Evolutionary conservation across 1,140 invertebrate genomes (phyloP), one percentile per base, ranked within the genome.

Genomic region (Solen grandis): DNA sequence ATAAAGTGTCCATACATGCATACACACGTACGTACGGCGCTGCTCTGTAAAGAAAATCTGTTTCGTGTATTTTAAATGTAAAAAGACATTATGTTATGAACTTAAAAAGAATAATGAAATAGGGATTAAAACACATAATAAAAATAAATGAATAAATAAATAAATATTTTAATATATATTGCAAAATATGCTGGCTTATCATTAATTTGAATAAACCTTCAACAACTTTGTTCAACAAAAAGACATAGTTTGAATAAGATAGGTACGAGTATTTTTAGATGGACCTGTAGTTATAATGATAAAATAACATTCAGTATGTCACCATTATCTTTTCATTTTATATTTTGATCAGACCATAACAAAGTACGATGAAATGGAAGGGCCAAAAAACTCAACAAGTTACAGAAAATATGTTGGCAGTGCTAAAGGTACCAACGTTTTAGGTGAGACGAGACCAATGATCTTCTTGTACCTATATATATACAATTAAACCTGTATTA

Each of bases 301-400:
- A 5, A 55, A 22, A 13, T 19, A 50, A 50, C 19, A 13, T 50
- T 50, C 46, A 50, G 8, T 8, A 8, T 13, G 10, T 13, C 19
- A 50, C 46, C 19, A 13, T 13, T 13, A 50, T 25, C 22, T 29
- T 57, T 36, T 57, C 54, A 8, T 19, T 60, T 63, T 19, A 54
- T 77, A 35, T 66, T 25, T 55, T 27, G 66, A 60, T 5, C 55
- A 82, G 96, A 66, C 80, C n/a, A 72, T 69, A 33, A 82, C 80
- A 33, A 52, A 78, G 57, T 78, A 82, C 57, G 69, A 69, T 13
- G 25, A 19, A 31, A 50, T 41, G 33, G n/a, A 27, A 4, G 57
- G 31, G 1, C 31, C 25, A 1, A 68, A 50, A 10, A 50, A 52
- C 2, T 31, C 65, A n/a, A 1, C 38, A 4, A 70, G 38, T 29